phyloP scores from a whole-genome alignment of 2,888 invertebrate species.

The Pachliopta kotzebuea region DNA sequence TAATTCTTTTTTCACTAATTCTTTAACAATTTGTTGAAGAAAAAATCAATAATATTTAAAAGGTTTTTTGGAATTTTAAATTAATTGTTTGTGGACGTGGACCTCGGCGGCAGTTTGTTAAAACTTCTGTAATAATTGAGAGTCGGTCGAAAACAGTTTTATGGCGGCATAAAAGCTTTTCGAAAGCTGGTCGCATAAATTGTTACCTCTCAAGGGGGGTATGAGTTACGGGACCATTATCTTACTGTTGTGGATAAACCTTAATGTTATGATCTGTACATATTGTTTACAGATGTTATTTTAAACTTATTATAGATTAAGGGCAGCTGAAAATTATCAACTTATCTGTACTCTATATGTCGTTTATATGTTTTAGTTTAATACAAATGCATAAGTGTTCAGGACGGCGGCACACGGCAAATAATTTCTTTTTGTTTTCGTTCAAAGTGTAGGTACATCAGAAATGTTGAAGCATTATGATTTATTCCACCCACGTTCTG shows the following conservation, averaged over 20 bases:
- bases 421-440: not conserved
- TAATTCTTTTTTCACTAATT: not conserved
- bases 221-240: not conserved
- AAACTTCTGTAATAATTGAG: slow-evolving; percentile 1
- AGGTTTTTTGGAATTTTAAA: not conserved
- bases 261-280: no score
- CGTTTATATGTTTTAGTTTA: no score
- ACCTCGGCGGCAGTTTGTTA: not conserved
- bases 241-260: not conserved
- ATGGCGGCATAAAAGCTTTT: not conserved
- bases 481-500: slow-evolving; percentile 11
- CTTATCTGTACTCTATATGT: no score
- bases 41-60: not conserved
- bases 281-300: no score
- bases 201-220: not conserved
- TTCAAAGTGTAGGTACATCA: not conserved
- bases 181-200: not conserved
- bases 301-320: no score
- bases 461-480: slow-evolving; percentile 4
- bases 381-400: no score
- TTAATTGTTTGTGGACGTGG: not conserved
- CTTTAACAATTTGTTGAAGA: not conserved
- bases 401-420: not conserved
- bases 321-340: no score
- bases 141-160: slow-evolving; percentile 1